A percentile compares a stretch with the other conserved stretches of the same genome.
These are phyloP conservation scores for Actinia tenebrosa DNA, from an alignment of 64 coral and sea anemone species.

Conservation along the genomic window DNA sequence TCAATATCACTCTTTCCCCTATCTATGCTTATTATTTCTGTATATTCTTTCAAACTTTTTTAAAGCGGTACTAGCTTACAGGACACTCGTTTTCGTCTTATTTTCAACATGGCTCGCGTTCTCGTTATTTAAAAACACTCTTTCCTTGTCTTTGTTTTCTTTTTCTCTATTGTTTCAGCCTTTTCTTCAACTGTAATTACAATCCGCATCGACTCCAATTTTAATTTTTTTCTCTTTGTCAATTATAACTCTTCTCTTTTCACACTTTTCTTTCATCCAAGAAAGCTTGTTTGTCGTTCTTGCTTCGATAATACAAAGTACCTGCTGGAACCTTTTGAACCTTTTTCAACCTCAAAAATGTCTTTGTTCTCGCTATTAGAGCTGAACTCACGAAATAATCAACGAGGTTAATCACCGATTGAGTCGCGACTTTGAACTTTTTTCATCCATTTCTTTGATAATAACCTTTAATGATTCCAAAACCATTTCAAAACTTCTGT, in stretches of 20 bases:
- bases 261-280: not conserved
- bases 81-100: too few species aligned
- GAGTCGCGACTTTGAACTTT: not conserved
- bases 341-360: not conserved
- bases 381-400: not conserved
- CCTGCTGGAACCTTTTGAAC: not conserved
- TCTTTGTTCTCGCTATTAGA: not conserved
- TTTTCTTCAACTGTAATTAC: not conserved
- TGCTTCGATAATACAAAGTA: not conserved
- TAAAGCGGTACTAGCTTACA: too few species aligned
- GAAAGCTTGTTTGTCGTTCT: not conserved
- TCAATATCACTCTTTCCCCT: too few species aligned
- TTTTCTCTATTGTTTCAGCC: not conserved
- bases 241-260: not conserved
- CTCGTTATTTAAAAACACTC: not conserved
- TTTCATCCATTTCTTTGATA: not conserved
- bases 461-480: not conserved
- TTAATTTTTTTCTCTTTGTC: not conserved
- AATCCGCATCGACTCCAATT: not conserved
- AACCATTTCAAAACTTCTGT: not conserved
- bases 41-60: too few species aligned
- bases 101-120: not conserved
- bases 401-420: not conserved
- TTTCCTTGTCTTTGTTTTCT: not conserved
- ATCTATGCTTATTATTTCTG: too few species aligned